Evolutionary conservation across 2,797 vertebrate genomes (phyloP).

Genomic region (Acipenser transmontanus): DNA sequence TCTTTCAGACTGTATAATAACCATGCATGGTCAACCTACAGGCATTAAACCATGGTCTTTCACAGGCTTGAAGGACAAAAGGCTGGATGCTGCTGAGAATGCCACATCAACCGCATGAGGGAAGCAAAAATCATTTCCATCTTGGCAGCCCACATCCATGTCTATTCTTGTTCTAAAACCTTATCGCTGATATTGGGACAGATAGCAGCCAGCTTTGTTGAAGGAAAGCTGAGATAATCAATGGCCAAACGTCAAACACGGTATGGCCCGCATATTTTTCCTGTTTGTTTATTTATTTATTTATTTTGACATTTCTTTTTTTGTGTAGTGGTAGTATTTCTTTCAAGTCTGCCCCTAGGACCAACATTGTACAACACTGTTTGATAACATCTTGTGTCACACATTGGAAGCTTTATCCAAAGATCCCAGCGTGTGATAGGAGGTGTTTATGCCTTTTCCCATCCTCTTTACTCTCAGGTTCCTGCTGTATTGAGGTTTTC

Average conservation of each 20-base stretch:
- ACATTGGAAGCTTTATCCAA: conserved; percentile 71
- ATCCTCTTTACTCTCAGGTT: background rate
- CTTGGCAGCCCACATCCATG: conserved; percentile 49
- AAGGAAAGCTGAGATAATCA: conserved; percentile 35
- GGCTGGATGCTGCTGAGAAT: conserved; percentile 38
- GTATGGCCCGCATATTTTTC: conserved; percentile 11
- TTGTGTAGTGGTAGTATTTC: conserved; percentile 64
- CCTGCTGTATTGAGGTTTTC: too few species aligned
- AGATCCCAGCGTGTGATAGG: conserved; percentile 66
- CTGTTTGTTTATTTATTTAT: conserved; percentile 32
- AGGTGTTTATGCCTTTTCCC: conserved; percentile 54
- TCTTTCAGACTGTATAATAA: conserved; percentile 72
- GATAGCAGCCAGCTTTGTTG: conserved; percentile 42
- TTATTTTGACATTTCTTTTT: conserved; percentile 31
- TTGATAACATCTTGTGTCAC: conserved; percentile 75
- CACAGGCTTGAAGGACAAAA: conserved; percentile 57
- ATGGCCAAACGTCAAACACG: conserved; percentile 34
- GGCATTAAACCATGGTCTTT: conserved; percentile 53
- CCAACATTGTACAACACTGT: conserved; percentile 64
- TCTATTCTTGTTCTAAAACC: conserved; percentile 36
- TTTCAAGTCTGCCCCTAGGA: conserved; percentile 71
- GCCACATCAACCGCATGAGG: conserved; percentile 32
- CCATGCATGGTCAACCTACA: conserved; percentile 73
- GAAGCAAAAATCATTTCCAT: conserved; percentile 60
- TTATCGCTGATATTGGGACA: conserved; percentile 48